Evolutionary conservation across 2,888 invertebrate species (phyloP), one percentile per base, ranked within the genome.

Genomic region (Orthosia incerta): DNA sequence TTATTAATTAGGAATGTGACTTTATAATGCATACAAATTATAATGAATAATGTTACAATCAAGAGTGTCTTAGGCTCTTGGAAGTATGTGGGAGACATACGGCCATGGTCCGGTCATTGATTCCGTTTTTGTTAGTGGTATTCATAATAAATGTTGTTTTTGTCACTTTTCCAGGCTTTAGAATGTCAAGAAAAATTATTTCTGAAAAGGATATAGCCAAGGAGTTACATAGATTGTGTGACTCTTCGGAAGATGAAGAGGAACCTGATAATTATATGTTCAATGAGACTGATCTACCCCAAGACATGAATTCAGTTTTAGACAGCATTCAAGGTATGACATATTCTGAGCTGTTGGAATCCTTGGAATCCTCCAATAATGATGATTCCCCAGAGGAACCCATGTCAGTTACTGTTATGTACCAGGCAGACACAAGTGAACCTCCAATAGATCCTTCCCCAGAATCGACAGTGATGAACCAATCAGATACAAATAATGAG

Each of bases 231-330:
- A 56, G 26, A 63, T 64, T 71, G 71, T 70, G 62, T 62, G 71
- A 64, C 50, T 69, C 69, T 69, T 69, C 71, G 46, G 64, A 64
- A 57, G 64, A 71, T 71, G 64, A 71, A 64, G 64, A 71, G 46
- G 64, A 71, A 71, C 63, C 56, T 45, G 66, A 65, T 45, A 72
- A 50, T 63, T 71, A 71, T 63, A 71, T 46, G 62, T 71, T 71
- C 62, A 71, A 62, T 71, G 56, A 71, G 62, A 71, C 71, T 71
- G 62, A 55, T 71, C 71, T 71, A 63, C 55, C 63, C 55, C 56
- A 62, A 70, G 62, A 70, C 70, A 50, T 71, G 71, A 71, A 64
- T 56, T 64, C 63, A 62, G 63, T 62, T 71, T 71, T 71, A 63
- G 57, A 71, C 63, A 71, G 62, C 53, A 71, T 71, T 48, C 57